Base-by-base conservation (phyloP, 2,113 vertebrate genomes). In the Campylomormyrus numenius region DNA sequence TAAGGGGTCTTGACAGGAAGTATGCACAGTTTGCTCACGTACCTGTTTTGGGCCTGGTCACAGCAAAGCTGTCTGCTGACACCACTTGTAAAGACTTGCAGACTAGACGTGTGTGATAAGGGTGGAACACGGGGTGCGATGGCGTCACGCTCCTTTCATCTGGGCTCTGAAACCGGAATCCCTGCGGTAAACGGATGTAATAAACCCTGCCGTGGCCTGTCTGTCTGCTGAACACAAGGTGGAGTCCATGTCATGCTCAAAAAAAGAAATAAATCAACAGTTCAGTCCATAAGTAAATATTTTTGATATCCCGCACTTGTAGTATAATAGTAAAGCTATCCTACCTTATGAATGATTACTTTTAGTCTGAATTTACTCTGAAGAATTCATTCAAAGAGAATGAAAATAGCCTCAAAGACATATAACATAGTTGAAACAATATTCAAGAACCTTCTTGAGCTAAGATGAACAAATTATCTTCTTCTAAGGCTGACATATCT, bases 1-100 rank as follows among this genome's bases (percentile, higher is more conserved):
- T 89, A 91, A 91, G 90, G 88, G 93, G 91, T 90, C 90, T 85
- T 91, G 91, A 91, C 91, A 88, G 90, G 90, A 83, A 84, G 66
- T 84, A 88, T 84, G 90, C 87, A 17, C 70, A 83, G 86, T 58
- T 87, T 56, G 35, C 66, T 83, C 70, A 42, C 39, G 50, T 88
- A 88, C 87, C 90, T 90, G 87, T 80, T 83, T 48, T 49, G 87
- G 70, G 70, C n/a, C 45, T 11, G 89, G 89, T 62, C 62, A 45
- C 53, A 48, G 89, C 85, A n/a, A n/a, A 46, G 48, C 46, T 74
- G 48, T 87, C 84, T 58, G 27, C 83, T 7, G 85, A 74, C 89
- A 87, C 89, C 84, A 49, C 42, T 45, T 87, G 89, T 87, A 85
- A 87, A 58, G 62, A 62, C 49, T 58, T 87, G 89, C 48, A 90